phyloP scores from a whole-genome alignment of 1,140 invertebrate genomes.

The Solenopsis invicta region DNA sequence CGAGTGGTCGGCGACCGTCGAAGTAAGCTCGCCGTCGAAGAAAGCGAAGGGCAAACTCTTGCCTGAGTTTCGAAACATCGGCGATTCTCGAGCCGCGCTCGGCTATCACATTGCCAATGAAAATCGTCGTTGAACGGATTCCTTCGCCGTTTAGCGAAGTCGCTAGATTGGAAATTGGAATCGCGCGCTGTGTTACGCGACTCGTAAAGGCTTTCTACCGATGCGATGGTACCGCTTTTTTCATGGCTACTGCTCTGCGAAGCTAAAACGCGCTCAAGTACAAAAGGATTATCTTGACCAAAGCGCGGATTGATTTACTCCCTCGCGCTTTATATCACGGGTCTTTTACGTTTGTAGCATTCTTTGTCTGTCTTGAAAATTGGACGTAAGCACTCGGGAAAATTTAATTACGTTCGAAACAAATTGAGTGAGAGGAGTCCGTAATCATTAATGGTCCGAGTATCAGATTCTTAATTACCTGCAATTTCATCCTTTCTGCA shows the following conservation, averaged over 20 bases:
- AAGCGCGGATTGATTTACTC: constrained; percentile 24
- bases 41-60: constrained; percentile 25
- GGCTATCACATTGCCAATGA: constrained; percentile 80
- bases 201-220: constrained; percentile 27
- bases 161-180: constrained; percentile 77
- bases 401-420: constrained; percentile 21
- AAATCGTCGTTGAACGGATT: constrained; percentile 76
- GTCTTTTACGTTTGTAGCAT: constrained; percentile 6
- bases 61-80: constrained; percentile 75
- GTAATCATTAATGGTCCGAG: background rate
- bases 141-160: constrained; percentile 79
- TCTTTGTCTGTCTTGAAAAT: background rate
- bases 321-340: background rate
- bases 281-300: constrained; percentile 42
- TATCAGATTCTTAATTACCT: constrained; percentile 34
- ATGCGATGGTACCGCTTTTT: constrained; percentile 16
- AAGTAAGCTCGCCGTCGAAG: constrained; percentile 24
- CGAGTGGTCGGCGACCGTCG: constrained; percentile 35
- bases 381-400: background rate
- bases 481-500: background rate
- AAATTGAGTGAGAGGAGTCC: background rate
- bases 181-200: constrained; percentile 37
- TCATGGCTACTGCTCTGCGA: background rate
- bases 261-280: background rate
- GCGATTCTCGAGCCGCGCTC: constrained; percentile 62